These are phyloP conservation scores for Alligator sinensis DNA, from an alignment of 2,113 vertebrate species.

Conservation along the genomic window DNA sequence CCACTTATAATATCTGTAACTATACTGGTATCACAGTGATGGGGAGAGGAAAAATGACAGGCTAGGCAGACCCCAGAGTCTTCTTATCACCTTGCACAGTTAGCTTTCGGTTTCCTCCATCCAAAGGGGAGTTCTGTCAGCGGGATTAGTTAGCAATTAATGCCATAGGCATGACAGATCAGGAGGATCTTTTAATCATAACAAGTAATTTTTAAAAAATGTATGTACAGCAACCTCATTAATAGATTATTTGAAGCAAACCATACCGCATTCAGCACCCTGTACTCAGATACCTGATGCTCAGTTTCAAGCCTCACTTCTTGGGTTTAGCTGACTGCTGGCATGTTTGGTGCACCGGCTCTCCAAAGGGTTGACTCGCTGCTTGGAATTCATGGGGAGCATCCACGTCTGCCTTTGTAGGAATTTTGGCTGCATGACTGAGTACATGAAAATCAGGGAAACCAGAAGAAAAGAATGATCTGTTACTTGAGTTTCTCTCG, in stretches of 20 bases:
- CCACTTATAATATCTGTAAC: neutral
- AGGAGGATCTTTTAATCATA: neutral
- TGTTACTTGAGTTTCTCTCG: conserved; percentile 62
- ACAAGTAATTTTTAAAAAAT: neutral
- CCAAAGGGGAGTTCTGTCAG: neutral
- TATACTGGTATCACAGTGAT: neutral
- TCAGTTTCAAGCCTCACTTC: conserved; percentile 27
- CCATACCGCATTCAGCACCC: neutral
- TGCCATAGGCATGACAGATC: neutral
- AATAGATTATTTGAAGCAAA: neutral
- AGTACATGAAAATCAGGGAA: conserved; percentile 64
- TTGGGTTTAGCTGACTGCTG: conserved; percentile 40
- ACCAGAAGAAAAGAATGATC: conserved; percentile 68
- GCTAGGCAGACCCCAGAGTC: neutral
- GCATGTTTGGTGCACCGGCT: conserved; percentile 42
- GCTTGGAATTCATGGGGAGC: conserved; percentile 63
- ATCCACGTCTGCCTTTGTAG: conserved; percentile 50
- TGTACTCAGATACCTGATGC: conserved; percentile 13
- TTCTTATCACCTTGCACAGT: neutral
- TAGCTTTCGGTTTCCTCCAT: neutral
- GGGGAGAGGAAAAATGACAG: neutral
- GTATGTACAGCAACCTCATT: neutral
- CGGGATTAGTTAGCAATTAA: neutral
- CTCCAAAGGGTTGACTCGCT: conserved; percentile 16
- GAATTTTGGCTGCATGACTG: conserved; percentile 60